A percentile compares a stretch with the other conserved stretches of the same genome.
Evolutionary conservation across 2,797 vertebrate genomes (phyloP).

Genomic region (Karalla daura): DNA sequence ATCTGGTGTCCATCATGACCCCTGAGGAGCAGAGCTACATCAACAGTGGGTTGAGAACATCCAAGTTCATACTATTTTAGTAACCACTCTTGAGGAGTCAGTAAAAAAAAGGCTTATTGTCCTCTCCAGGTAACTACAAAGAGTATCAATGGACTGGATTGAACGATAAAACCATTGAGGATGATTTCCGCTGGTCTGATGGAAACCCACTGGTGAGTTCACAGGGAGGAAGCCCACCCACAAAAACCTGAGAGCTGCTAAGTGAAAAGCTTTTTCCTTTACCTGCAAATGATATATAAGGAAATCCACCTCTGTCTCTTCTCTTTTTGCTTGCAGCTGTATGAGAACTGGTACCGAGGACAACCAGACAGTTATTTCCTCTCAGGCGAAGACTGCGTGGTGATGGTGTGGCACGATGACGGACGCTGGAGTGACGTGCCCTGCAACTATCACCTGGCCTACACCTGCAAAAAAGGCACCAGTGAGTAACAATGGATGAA

Average conservation of each 20-base stretch:
- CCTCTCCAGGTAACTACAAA: constrained; percentile 87
- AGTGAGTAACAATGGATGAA: constrained; percentile 85
- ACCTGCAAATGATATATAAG: no score
- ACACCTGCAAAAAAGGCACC: constrained; percentile 96
- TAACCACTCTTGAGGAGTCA: background rate
- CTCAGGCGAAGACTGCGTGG: constrained; percentile 96
- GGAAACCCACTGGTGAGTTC: constrained; percentile 89
- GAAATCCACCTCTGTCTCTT: background rate
- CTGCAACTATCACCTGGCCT: constrained; percentile 96
- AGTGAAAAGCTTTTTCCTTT: no score
- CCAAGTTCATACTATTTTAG: background rate
- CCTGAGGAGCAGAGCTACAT: constrained; percentile 94
- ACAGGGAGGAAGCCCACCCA: background rate
- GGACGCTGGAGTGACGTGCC: constrained; percentile 96
- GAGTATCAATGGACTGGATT: constrained; percentile 97
- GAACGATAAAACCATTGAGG: constrained; percentile 94
- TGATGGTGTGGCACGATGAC: constrained; percentile 94
- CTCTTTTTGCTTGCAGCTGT: constrained; percentile 82
- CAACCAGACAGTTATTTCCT: constrained; percentile 98
- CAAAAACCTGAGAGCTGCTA: no score
- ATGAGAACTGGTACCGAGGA: constrained; percentile 94
- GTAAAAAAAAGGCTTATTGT: background rate
- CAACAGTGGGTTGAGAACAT: constrained; percentile 81
- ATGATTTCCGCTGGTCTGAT: constrained; percentile 95
- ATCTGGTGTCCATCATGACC: constrained; percentile 91